Percentiles rank a stretch among this genome's conserved stretches.
Evolutionary conservation across 2,888 invertebrate genomes (phyloP).

Genomic region (Eledone cirrhosa): DNA sequence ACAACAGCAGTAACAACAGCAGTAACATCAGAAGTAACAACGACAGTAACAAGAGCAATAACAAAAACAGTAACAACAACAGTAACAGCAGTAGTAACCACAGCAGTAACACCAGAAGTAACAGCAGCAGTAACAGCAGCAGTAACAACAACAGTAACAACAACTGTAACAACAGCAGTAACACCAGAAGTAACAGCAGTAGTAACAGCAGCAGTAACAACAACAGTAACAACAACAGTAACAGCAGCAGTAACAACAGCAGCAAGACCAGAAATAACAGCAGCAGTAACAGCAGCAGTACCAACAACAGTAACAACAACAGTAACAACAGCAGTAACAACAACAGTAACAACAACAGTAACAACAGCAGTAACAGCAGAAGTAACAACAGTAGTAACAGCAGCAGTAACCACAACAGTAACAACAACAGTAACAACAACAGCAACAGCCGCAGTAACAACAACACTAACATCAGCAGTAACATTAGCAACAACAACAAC

Average conservation of each 20-base stretch:
- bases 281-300: constrained; percentile 16
- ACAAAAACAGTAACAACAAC: constrained; percentile 9
- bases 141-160: too few relatives aligned
- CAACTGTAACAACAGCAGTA: too few relatives aligned
- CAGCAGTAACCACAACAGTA: too few relatives aligned
- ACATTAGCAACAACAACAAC: too few relatives aligned
- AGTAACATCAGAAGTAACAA: constrained; percentile 22
- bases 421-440: constrained; percentile 7
- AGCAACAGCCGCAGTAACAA: constrained; percentile 8
- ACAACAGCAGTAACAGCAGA: background rate
- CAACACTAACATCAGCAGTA: too few relatives aligned
- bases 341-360: constrained; percentile 16
- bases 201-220: constrained; percentile 21
- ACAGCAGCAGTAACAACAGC: too few relatives aligned
- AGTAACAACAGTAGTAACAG: too few relatives aligned
- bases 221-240: constrained; percentile 6
- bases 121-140: too few relatives aligned
- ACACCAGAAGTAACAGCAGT: background rate
- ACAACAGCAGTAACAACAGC: constrained; percentile 24
- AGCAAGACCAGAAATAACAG: too few relatives aligned
- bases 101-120: too few relatives aligned
- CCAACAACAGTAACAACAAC: constrained; percentile 8
- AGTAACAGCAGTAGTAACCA: constrained; percentile 23
- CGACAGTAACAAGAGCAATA: constrained; percentile 5
- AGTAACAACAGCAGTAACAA: background rate